Evolutionary conservation across 2,888 invertebrate genomes (phyloP).

Genomic region (Pristionchus mayeri): DNA sequence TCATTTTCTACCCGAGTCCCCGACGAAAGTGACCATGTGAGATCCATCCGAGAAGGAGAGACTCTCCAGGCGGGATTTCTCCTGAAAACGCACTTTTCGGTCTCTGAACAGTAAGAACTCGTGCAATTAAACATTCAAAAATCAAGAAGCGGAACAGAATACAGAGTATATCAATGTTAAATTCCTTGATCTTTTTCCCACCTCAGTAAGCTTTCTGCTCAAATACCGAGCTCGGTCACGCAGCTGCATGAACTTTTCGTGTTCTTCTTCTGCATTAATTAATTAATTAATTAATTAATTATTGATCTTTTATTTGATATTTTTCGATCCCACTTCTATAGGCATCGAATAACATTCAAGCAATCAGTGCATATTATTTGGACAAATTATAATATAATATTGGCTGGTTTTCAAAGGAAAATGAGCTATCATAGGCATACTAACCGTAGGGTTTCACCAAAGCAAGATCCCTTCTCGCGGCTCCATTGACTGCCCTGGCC

Average conservation of each 20-base stretch:
- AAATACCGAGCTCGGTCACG: slow-evolving; percentile 38
- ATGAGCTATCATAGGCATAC: not conserved
- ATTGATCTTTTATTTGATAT: too few relatives aligned
- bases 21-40: slow-evolving; percentile 31
- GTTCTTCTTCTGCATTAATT: slow-evolving; percentile 27
- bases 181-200: not conserved
- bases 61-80: slow-evolving; percentile 32
- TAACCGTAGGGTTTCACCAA: slow-evolving; percentile 44
- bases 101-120: too few relatives aligned
- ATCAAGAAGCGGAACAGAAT: too few relatives aligned
- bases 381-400: too few relatives aligned
- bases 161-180: not conserved
- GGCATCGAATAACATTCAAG: not conserved
- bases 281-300: not conserved
- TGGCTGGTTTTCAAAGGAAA: too few relatives aligned
- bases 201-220: slow-evolving; percentile 47
- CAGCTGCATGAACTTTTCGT: slow-evolving; percentile 32
- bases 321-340: too few relatives aligned
- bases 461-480: slow-evolving; percentile 28
- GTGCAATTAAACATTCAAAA: too few relatives aligned
- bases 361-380: too few relatives aligned
- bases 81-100: too few relatives aligned
- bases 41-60: slow-evolving; percentile 21
- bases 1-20: slow-evolving; percentile 26
- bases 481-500: slow-evolving; percentile 27